Evolutionary conservation across 2,888 invertebrate genomes (phyloP), one percentile per base, ranked within the genome.

Genomic region (Lamproptera curius): DNA sequence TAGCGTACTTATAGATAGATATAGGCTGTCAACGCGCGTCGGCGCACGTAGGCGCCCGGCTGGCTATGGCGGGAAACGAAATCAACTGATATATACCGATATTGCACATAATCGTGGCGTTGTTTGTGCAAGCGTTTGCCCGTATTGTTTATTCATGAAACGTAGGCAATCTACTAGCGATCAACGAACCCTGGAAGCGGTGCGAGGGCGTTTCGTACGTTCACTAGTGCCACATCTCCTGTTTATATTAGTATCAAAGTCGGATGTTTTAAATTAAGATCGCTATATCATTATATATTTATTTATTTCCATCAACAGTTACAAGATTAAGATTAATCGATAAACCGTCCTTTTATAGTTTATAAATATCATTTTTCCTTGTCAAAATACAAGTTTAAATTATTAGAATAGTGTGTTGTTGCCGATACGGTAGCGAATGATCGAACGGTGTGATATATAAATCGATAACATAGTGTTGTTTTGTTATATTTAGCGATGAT

Each of bases 1-100:
- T 41, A 20, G 23, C 16, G 26, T 16, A 9, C 31, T 9, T 17
- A 20, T 41, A 40, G 35, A 46, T 51, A 47, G 49, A 43, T 35
- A 43, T 16, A 28, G 41, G 44, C 52, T 61, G 73, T 62, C 65
- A 72, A 84, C 84, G 83, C 80, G 81, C 70, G 59, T 60, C 62
- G 55, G 56, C 63, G 75, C 84, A 84, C 84, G 84, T 84, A 83
- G 83, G 78, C 81, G 78, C 79, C 74, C 60, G 57, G 49, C 54
- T 61, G 60, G 57, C 58, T 56, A 56, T 51, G 54, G 48, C 53
- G 52, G 55, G 65, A 65, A 67, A 66, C 62, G 53, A 54, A 65
- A 67, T 67, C 64, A 55, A 57, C 46, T 54, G 58, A 59, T 61
- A 47, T 43, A n/a, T 42, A 56, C 51, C 53, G 59, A 62, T 62